Conservation (phyloP, 1,140 invertebrate genomes). For the Paracyclopina nana region DNA sequence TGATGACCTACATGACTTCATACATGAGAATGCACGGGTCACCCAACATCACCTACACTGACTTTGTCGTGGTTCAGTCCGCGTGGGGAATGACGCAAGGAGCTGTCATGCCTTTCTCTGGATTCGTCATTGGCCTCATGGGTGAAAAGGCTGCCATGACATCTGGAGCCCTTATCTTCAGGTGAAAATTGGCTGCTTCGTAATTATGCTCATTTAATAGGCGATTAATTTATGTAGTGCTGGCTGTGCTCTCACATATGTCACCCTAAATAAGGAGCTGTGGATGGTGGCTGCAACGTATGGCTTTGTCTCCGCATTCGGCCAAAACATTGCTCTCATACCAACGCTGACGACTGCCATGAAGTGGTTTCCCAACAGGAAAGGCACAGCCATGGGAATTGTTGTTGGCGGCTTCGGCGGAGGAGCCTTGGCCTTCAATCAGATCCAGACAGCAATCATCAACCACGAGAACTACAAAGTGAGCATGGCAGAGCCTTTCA, state of each 20-base stretch:
- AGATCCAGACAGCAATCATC: conserved; percentile 26
- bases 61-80: conserved; percentile 15
- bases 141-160: conserved; percentile 7
- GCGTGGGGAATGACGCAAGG: conserved; percentile 16
- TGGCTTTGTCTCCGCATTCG: conserved; percentile 16
- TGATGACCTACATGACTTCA: conserved; percentile 16
- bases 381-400: conserved; percentile 26
- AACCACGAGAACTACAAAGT: conserved; percentile 26
- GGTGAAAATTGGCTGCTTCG: too few relatives aligned
- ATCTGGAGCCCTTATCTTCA: neutral
- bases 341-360: conserved; percentile 14
- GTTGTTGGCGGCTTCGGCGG: conserved; percentile 27
- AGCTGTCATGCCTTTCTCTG: conserved; percentile 11
- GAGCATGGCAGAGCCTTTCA: conserved; percentile 13
- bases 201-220: too few relatives aligned
- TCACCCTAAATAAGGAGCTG: conserved; percentile 9
- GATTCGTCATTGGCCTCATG: conserved; percentile 13
- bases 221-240: too few relatives aligned
- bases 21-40: conserved; percentile 17
- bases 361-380: conserved; percentile 26
- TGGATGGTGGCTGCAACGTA: conserved; percentile 16
- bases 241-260: conserved; percentile 13
- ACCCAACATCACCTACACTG: conserved; percentile 16
- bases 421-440: conserved; percentile 27
- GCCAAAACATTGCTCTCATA: conserved; percentile 16